Evolutionary conservation across 2,113 vertebrate genomes (phyloP).

Genomic region (Rhabdornis inornatus): DNA sequence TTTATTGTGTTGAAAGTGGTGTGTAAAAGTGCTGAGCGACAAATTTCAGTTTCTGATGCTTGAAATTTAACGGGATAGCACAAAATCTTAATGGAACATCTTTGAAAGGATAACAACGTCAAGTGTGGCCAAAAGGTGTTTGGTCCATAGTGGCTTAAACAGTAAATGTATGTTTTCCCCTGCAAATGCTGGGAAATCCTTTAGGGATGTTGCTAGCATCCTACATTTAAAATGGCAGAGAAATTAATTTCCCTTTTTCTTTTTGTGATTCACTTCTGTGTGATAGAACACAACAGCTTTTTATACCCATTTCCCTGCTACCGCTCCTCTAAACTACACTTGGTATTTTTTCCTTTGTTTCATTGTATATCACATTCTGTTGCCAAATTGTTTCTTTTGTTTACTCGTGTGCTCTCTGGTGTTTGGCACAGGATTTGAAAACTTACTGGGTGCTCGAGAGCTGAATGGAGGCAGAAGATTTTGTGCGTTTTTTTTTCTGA

Average conservation of each 20-base stretch:
- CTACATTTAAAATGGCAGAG: not conserved
- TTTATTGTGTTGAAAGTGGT: not conserved
- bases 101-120: not conserved
- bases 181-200: not conserved
- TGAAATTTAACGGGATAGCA: not conserved
- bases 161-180: fast-evolving
- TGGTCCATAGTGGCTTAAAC: not conserved
- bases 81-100: not conserved
- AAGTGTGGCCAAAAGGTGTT: not conserved
- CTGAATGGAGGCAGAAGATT: not conserved
- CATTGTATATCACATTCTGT: not conserved
- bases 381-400: not conserved
- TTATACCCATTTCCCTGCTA: fast-evolving
- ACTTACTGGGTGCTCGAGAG: not conserved
- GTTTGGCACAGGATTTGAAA: not conserved
- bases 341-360: not conserved
- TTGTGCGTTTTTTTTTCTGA: not conserved
- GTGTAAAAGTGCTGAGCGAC: not conserved
- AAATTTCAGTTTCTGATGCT: not conserved
- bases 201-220: not conserved
- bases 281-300: not conserved
- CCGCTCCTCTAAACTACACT: not conserved
- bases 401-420: not conserved
- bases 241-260: not conserved
- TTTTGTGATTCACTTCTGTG: fast-evolving